Conservation (phyloP, 2,888 invertebrate species). For the Calliphora vomitoria region DNA sequence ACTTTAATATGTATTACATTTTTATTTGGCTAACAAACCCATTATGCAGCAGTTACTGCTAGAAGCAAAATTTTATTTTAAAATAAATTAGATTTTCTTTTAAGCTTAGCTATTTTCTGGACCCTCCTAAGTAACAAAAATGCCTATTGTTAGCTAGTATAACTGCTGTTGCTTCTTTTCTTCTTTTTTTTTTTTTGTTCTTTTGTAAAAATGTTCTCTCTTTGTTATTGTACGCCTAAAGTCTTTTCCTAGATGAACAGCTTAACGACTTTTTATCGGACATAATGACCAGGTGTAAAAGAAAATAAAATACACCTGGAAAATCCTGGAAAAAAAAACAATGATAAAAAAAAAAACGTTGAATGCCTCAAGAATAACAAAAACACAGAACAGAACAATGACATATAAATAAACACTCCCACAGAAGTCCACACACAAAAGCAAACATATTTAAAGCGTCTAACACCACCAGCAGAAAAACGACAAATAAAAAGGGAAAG, state of each 20-base stretch:
- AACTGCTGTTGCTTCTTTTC: not conserved
- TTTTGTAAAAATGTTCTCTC: not conserved
- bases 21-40: no score
- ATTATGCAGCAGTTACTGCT: no score
- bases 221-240: slow-evolving; percentile 39
- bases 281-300: slow-evolving; percentile 36
- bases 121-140: no score
- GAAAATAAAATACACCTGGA: slow-evolving; percentile 16
- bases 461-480: not conserved
- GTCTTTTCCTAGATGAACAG: slow-evolving; percentile 38
- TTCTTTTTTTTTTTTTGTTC: not conserved
- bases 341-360: slow-evolving; percentile 20
- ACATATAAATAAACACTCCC: not conserved
- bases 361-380: slow-evolving; percentile 6
- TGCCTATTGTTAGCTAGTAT: slow-evolving; percentile 31
- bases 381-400: not conserved
- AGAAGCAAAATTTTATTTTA: no score
- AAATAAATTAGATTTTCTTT: no score
- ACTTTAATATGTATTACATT: no score
- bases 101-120: no score
- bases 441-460: slow-evolving; percentile 5
- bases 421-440: not conserved
- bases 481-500: not conserved
- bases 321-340: not conserved
- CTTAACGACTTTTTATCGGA: slow-evolving; percentile 55